Evolutionary conservation across 2,113 vertebrate genomes (phyloP), one percentile per base, ranked within the genome.

Genomic region (Leucoraja erinaceus): DNA sequence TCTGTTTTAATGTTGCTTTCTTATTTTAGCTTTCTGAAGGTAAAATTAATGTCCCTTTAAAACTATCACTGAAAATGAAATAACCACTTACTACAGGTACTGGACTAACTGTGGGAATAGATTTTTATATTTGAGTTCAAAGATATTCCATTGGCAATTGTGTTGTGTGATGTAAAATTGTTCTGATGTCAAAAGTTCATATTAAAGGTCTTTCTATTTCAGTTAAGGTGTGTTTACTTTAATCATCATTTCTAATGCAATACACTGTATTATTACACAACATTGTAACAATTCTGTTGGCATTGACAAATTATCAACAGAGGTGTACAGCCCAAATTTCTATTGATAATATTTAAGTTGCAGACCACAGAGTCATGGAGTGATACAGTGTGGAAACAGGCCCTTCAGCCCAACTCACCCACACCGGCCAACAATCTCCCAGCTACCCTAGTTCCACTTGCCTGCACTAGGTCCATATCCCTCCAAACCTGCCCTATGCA

Each of bases 241-340:
- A 12, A 91, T 86, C 28, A 18, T 86, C 18, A 72, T 91, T 91
- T 72, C 56, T 70, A 90, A 70, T 90, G 8, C 38, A 90, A 68
- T n/a, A 68, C 38, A 47, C 38, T 1, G 3, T 47, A 47, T 47
- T 47, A 47, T 47, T 47, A 47, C 38, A 47, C 38, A 47, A 31
- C 38, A 25, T 22, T 54, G 47, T 8, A 56, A 83, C 31, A 56
- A 25, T 83, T 83, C 20, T 56, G 47, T 56, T 83, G 9, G 20
- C 47, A 22, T 56, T 22, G 25, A 10, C 59, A 88, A n/a, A 66
- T 66, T 88, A 90, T 33, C 25, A 88, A 88, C 20, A 33, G 28
- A 90, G 72, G 33, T 72, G 9, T 38, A 16, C n/a, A 79, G 8
- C 12, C n/a, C 28, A 38, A 3, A 79, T 72, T 54, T 72, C 72